Evolutionary conservation across 2,797 vertebrate species (phyloP), one percentile per base, ranked within the genome.

Genomic region (Martes flavigula): DNA sequence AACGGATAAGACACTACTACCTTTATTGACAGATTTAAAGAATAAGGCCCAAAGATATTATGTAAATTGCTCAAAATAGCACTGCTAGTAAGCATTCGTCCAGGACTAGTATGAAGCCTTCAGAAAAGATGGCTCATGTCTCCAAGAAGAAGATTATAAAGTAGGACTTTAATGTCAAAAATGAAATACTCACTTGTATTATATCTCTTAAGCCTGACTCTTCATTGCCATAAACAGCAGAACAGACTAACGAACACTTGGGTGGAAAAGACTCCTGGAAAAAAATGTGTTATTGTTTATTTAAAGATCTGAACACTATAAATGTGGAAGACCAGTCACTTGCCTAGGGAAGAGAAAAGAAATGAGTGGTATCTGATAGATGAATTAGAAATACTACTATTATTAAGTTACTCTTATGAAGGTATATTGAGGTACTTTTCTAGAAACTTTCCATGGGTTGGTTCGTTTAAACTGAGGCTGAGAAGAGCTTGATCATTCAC

Each of bases 381-480:
- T 30, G 43, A 84, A 40, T 62, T 84, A 84, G 58, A 95, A 96
- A 90, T 91, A 66, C 20, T 56, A 51, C 7, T 46, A 8, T 68
- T 60, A 90, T 72, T 72, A 70, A 83, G 35, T 78, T 70, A 60
- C 5, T 62, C 5, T 87, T 77, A 86, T 70, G 77, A 93, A 85
- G 17, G 51, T 90, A 84, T n/a, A 66, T 51, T 84, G 11, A 48
- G 4, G n/a, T 40, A 68, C 60, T 88, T 92, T 78, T 72, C 43
- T 95, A 92, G 85, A 72, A 82, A 94, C 54, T 73, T 87, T 56
- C 60, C 79, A 77, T 72, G 78, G 86, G 77, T n/a, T 81, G 30
- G 72, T 18, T 97, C 60, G 68, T 66, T 86, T 88, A 60, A 77
- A 54, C 70, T 79, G 73, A 95, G 48, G 20, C 54, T 81, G 58